These are phyloP conservation scores for Gambusia yucatana DNA, from an alignment of 2,797 vertebrate genomes.

Conservation along the genomic window DNA sequence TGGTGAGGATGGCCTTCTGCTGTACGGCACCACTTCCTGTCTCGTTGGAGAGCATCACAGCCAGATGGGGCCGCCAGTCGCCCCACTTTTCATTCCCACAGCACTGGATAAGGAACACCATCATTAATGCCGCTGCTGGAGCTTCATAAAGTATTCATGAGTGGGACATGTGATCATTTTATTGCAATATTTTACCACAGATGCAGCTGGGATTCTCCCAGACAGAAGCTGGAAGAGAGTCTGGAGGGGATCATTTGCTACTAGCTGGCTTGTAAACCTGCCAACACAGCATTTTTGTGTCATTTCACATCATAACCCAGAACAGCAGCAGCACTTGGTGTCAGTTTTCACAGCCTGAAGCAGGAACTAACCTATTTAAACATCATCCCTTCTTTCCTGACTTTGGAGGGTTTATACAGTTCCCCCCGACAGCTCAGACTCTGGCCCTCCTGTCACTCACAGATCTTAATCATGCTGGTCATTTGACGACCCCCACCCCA, in stretches of 20 bases:
- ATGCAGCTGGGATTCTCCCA: constrained; percentile 86
- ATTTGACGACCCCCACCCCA: constrained; percentile 1
- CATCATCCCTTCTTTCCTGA: constrained; percentile 4
- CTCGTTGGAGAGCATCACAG: constrained; percentile 90
- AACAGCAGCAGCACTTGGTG: not conserved
- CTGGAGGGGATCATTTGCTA: constrained; percentile 88
- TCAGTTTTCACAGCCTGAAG: constrained; percentile 3
- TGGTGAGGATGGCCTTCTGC: constrained; percentile 81
- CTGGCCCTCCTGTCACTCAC: constrained; percentile 36
- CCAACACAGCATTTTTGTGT: constrained; percentile 30
- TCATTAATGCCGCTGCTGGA: not conserved
- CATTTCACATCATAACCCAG: constrained; percentile 23
- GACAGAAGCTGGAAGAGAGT: constrained; percentile 93
- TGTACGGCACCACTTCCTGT: constrained; percentile 77
- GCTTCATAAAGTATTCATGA: not conserved
- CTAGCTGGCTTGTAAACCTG: constrained; percentile 91
- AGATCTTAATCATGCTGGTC: constrained; percentile 14
- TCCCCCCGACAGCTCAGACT: constrained; percentile 24
- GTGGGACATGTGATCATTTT: not conserved
- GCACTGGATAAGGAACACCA: constrained; percentile 53
- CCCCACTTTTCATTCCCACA: constrained; percentile 85
- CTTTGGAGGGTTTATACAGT: constrained; percentile 1
- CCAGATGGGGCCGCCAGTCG: constrained; percentile 92
- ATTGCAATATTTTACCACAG: constrained; percentile 76
- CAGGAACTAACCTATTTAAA: constrained; percentile 10